Evolutionary conservation across 2,888 invertebrate species (phyloP).

Genomic region (Lasioglossum zephyrum): DNA sequence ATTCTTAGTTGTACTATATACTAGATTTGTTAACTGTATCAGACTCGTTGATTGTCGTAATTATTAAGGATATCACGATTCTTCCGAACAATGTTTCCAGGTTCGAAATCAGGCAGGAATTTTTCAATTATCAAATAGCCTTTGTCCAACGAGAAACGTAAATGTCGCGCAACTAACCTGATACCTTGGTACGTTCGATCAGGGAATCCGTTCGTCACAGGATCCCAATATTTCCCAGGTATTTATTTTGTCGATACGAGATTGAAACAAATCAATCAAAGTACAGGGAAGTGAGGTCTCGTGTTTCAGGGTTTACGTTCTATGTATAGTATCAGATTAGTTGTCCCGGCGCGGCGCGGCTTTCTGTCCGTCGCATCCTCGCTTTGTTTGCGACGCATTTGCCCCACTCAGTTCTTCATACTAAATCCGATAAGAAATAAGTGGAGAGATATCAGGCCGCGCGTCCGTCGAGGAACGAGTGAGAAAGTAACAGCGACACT

Average conservation of each 20-base stretch:
- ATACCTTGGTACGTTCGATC: background rate
- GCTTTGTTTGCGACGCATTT: background rate
- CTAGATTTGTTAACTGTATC: too few relatives aligned
- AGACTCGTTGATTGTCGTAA: background rate
- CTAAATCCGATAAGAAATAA: slow-evolving; percentile 1
- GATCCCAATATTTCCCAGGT: background rate
- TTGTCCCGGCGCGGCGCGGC: background rate
- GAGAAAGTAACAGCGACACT: slow-evolving; percentile 4
- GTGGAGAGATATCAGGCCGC: background rate
- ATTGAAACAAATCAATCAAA: slow-evolving; percentile 4
- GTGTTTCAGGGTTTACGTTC: background rate
- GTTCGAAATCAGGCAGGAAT: background rate
- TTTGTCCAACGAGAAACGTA: background rate
- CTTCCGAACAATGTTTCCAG: too few relatives aligned
- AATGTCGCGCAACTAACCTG: background rate
- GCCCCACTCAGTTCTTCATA: background rate
- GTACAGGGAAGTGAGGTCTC: background rate
- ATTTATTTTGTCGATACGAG: background rate
- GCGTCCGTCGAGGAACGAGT: background rate
- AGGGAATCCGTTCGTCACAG: background rate
- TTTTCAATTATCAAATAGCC: background rate
- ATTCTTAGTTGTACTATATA: too few relatives aligned
- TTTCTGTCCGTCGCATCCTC: background rate
- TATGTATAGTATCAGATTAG: background rate
- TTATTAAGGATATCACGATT: background rate